phyloP scores from a whole-genome alignment of 1,140 invertebrate species.

The Drosophila lowei region DNA sequence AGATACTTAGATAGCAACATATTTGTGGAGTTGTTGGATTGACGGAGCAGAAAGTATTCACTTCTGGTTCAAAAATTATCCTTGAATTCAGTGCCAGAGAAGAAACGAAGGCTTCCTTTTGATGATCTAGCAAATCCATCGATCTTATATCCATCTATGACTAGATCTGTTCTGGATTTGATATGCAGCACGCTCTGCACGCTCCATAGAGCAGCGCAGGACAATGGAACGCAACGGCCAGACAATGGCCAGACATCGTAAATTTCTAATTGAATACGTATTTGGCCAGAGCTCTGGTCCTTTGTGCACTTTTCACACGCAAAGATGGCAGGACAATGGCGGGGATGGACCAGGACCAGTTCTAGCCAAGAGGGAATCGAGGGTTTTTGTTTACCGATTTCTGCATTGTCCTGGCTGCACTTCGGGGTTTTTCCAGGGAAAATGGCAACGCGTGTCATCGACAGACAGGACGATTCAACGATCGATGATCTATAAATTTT shows the following conservation, averaged over 20 bases:
- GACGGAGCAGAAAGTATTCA: no score
- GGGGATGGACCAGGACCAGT: background rate
- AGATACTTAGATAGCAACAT: no score
- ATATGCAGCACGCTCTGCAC: conserved; percentile 47
- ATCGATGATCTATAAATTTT: conserved; percentile 10
- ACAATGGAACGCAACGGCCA: conserved; percentile 27
- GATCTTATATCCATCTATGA: no score
- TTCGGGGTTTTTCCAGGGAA: conserved; percentile 27
- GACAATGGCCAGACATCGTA: conserved; percentile 62
- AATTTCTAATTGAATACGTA: conserved; percentile 77
- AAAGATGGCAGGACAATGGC: conserved; percentile 38
- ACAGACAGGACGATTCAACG: conserved; percentile 3
- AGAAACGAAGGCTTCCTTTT: no score
- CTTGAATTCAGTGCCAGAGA: no score
- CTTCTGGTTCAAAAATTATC: no score
- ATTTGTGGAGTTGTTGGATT: no score
- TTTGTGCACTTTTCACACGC: conserved; percentile 51
- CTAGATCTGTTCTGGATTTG: no score
- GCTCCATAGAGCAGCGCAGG: background rate
- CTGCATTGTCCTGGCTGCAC: conserved; percentile 9
- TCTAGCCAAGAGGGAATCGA: background rate
- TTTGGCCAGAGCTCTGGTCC: conserved; percentile 28
- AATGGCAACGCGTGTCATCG: conserved; percentile 31
- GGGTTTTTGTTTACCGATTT: background rate
- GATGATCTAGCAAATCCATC: no score